Evolutionary conservation across 2,888 invertebrate species (phyloP), one percentile per base, ranked within the genome.

Genomic region (Pseudoips prasinana): DNA sequence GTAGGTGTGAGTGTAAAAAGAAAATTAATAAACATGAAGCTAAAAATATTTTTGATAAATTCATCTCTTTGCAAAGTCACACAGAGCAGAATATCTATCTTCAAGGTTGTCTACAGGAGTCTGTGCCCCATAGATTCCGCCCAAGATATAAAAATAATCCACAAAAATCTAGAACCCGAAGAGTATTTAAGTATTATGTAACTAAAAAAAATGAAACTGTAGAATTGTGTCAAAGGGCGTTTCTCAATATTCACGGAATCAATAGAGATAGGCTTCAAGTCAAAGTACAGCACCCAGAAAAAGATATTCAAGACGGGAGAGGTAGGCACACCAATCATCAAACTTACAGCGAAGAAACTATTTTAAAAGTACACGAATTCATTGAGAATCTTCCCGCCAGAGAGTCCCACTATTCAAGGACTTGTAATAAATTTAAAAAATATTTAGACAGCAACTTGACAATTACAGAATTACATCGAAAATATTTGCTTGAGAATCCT

Each of bases 331-430:
- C 8, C 7, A 11, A 14, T 23, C 8, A 5, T 7, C 7, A 10
- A n/a, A 14, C 22, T 22, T n/a, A 23, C 8, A 22, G 9, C 22
- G 22, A 29, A 11, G 8, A 10, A 5, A 7, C 8, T n/a, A 17
- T 22, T 7, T 17, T 18, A 18, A 22, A 22, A 17, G 17, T 22
- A 2, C 33, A 33, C 8, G 8, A 10, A 23, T 33, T 33, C 9
- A 27, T 33, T n/a, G 27, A 26, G n/a, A 27, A 8, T 27, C 2
- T 33, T 5, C 33, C 33, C 10, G 33, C 33, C 8, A 8, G 27
- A 33, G 1, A 11, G 6, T 27, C 33, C 7, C 33, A 33, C 14
- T 33, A 30, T 9, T 33, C 22, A 18, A 6, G 33, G 4, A 4
- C 26, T 8, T 27, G 27, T 3, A 33, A 18, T 17, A 33, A 8